phyloP scores from a whole-genome alignment of 2,888 invertebrate species.

The Drosophila peninsularis region DNA sequence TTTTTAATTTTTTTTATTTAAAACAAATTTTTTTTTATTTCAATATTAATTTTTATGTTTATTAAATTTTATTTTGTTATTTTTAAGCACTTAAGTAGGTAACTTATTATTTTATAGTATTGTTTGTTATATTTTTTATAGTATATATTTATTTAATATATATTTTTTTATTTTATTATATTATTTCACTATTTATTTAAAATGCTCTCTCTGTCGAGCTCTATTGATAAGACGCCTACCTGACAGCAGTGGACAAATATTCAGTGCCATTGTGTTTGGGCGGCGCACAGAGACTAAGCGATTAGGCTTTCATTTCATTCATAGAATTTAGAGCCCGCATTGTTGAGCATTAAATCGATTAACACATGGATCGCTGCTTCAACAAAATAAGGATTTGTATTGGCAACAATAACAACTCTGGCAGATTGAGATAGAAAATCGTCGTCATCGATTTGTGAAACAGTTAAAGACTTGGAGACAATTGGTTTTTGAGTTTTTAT shows the following conservation, averaged over 20 bases:
- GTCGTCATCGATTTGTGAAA: not conserved
- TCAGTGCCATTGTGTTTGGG: conserved; percentile 28
- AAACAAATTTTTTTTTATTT: too few relatives aligned
- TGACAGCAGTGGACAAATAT: conserved; percentile 54
- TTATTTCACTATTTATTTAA: too few relatives aligned
- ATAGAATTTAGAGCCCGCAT: conserved; percentile 5
- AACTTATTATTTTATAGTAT: too few relatives aligned
- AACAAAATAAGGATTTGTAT: conserved; percentile 2
- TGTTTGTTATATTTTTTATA: too few relatives aligned
- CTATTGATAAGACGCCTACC: conserved; percentile 5
- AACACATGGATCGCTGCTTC: conserved; percentile 10
- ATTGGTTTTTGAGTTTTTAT: not conserved
- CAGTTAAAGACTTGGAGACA: conserved; percentile 3
- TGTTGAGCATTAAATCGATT: conserved; percentile 23
- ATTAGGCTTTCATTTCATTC: conserved; percentile 12
- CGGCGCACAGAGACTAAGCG: conserved; percentile 18
- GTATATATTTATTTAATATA: not conserved
- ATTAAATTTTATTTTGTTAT: too few relatives aligned
- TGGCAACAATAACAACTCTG: conserved; percentile 1
- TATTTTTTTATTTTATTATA: not conserved
- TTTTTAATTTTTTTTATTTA: too few relatives aligned
- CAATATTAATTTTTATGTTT: too few relatives aligned
- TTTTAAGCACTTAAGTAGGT: too few relatives aligned
- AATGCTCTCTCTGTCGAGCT: conserved; percentile 10
- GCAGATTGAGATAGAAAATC: conserved; percentile 13